Evolutionary conservation across 1,140 invertebrate genomes (phyloP).

Genomic region (Maniola jurtina): DNA sequence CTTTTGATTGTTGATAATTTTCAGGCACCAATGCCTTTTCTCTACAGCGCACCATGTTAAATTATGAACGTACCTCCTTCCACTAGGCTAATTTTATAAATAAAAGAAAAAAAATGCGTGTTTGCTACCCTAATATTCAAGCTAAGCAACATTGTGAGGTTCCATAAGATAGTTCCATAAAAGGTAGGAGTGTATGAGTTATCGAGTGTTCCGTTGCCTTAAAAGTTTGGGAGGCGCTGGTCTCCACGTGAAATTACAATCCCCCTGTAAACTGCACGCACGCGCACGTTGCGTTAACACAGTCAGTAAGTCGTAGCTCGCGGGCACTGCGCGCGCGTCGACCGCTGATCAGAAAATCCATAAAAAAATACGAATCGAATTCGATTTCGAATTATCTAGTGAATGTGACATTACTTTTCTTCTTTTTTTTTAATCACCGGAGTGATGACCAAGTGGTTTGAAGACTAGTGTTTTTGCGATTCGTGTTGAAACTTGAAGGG

Average conservation of each 20-base stretch:
- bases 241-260: conserved; percentile 47
- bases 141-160: too few species aligned
- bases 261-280: conserved; percentile 41
- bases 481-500: not conserved
- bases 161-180: too few species aligned
- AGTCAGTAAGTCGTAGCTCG: conserved; percentile 49
- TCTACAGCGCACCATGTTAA: too few species aligned
- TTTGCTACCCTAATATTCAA: too few species aligned
- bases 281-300: conserved; percentile 41
- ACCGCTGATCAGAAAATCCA: conserved; percentile 15
- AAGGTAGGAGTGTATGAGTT: too few species aligned
- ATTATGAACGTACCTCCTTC: too few species aligned
- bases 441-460: conserved; percentile 21
- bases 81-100: too few species aligned
- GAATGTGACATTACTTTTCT: conserved; percentile 30
- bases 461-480: conserved; percentile 7
- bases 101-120: too few species aligned
- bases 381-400: conserved; percentile 17
- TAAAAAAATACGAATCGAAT: conserved; percentile 27
- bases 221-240: too few species aligned
- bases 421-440: conserved; percentile 30
- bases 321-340: conserved; percentile 45
- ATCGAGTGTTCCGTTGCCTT: too few species aligned
- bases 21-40: conserved; percentile 51
- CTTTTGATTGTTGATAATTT: conserved; percentile 34